Percentiles rank a stretch among this genome's conserved stretches.
Evolutionary conservation across 2,113 vertebrate species (phyloP).

Genomic region (Nothoprocta pentlandii): DNA sequence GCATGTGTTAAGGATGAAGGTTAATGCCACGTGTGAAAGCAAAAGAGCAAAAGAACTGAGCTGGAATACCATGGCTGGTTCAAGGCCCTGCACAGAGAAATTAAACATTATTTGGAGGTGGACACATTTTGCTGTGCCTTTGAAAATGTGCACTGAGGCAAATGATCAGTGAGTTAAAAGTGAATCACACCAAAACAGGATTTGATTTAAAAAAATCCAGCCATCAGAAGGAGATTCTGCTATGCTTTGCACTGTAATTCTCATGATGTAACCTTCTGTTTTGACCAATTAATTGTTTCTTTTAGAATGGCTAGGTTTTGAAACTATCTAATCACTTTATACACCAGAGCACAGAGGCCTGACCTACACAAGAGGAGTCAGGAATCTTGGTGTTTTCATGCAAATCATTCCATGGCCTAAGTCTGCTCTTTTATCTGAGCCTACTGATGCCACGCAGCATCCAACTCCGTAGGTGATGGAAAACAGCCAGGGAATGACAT

Average conservation of each 20-base stretch:
- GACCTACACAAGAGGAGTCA: background rate
- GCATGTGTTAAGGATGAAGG: background rate
- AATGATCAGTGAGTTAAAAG: constrained; percentile 41
- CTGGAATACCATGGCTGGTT: background rate
- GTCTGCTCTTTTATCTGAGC: background rate
- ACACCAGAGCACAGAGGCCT: background rate
- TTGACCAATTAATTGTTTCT: background rate
- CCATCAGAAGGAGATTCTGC: background rate
- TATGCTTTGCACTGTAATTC: background rate
- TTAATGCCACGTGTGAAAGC: background rate
- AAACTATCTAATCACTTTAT: background rate
- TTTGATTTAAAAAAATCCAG: background rate
- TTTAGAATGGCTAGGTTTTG: background rate
- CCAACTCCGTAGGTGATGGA: background rate
- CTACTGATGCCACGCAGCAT: background rate
- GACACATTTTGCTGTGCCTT: background rate
- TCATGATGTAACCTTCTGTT: background rate
- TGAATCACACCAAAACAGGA: constrained; percentile 15
- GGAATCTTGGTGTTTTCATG: background rate
- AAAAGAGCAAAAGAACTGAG: background rate
- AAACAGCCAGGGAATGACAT: background rate
- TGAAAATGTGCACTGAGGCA: background rate
- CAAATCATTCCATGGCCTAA: background rate
- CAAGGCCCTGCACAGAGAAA: background rate
- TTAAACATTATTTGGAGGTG: background rate